phyloP scores from a whole-genome alignment of 2,888 invertebrate species.

The Drosophila diplacantha region DNA sequence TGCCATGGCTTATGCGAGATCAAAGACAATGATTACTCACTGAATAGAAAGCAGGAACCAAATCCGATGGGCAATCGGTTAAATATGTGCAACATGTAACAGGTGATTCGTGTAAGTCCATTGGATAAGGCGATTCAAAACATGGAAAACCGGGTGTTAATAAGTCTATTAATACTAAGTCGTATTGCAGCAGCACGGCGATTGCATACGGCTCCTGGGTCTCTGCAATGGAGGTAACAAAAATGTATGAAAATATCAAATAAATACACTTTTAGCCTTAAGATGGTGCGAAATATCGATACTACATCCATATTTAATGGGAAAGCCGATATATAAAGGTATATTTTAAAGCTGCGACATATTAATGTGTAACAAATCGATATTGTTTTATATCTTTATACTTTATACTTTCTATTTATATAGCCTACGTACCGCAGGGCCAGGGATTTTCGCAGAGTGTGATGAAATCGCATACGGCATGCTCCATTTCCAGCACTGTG shows the following conservation, averaged over 20 bases:
- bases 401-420: not conserved
- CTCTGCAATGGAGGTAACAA: conserved; percentile 81
- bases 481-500: conserved; percentile 99
- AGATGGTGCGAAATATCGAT: not conserved
- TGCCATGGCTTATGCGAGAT: not conserved
- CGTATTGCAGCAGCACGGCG: conserved; percentile 97
- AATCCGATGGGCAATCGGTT: conserved; percentile 98
- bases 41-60: conserved; percentile 98
- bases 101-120: conserved; percentile 99
- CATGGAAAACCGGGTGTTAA: conserved; percentile 97
- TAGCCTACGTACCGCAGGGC: conserved; percentile 84
- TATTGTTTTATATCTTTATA: too few relatives aligned
- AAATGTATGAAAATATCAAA: not conserved
- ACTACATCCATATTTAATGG: too few relatives aligned
- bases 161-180: conserved; percentile 98
- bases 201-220: conserved; percentile 98
- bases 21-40: conserved; percentile 75
- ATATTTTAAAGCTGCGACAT: not conserved
- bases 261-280: not conserved
- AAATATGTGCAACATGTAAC: conserved; percentile 98
- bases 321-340: not conserved
- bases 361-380: not conserved
- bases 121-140: conserved; percentile 99
- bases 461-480: conserved; percentile 97
- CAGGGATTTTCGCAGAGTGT: conserved; percentile 97